phyloP scores from a whole-genome alignment of 1,140 invertebrate genomes.

The Zaprionus lachaisei region DNA sequence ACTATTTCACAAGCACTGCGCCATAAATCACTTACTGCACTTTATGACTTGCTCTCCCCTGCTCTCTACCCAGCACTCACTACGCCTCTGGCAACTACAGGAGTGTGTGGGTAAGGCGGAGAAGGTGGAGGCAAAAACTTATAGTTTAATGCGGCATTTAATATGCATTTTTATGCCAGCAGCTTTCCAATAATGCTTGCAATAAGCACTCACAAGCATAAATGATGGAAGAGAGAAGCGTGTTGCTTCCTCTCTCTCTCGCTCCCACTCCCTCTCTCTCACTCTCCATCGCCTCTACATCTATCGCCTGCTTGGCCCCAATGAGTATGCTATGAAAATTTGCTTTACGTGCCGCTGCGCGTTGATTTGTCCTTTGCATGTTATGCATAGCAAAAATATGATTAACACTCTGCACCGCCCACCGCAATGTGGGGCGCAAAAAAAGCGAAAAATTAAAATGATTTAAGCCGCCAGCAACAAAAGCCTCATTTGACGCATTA shows the following conservation, averaged over 20 bases:
- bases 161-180: constrained; percentile 65
- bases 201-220: constrained; percentile 49
- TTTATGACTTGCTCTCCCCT: constrained; percentile 20
- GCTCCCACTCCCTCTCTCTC: background rate
- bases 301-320: constrained; percentile 19
- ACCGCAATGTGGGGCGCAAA: background rate
- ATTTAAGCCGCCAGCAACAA: constrained; percentile 10
- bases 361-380: constrained; percentile 58
- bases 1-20: constrained; percentile 15
- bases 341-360: constrained; percentile 48
- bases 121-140: constrained; percentile 4
- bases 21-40: constrained; percentile 28
- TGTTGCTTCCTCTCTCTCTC: background rate
- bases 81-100: background rate
- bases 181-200: constrained; percentile 62
- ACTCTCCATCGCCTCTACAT: background rate
- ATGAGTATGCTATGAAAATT: constrained; percentile 74
- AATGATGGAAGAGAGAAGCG: constrained; percentile 2
- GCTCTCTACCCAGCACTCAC: background rate
- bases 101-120: background rate
- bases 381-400: constrained; percentile 39
- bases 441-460: constrained; percentile 59
- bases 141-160: constrained; percentile 66
- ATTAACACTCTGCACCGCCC: constrained; percentile 32
- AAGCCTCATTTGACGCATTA: constrained; percentile 48